Percentiles rank a stretch among this genome's conserved stretches.
Conservation (phyloP, 35 echinoderm and acorn worm genomes). For the Anneissia japonica region DNA sequence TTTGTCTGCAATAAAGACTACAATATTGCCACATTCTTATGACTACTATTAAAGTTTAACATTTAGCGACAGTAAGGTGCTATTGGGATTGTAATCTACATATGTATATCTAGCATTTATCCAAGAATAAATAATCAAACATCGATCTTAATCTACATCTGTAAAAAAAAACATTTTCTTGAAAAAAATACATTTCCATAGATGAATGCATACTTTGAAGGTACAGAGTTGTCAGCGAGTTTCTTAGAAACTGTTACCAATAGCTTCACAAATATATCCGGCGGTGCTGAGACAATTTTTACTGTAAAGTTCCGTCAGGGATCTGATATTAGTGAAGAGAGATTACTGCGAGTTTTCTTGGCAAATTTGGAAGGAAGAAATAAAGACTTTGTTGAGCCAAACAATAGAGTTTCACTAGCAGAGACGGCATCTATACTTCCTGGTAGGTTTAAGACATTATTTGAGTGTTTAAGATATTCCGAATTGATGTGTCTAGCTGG, state of each 20-base stretch:
- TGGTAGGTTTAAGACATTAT: not conserved
- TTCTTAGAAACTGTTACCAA: not conserved
- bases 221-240: not conserved
- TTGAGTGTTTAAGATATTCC: no score
- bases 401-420: not conserved
- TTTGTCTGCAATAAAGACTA: no score
- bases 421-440: not conserved
- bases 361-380: not conserved
- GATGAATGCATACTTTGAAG: not conserved
- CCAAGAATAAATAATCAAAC: no score
- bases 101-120: no score
- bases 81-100: no score
- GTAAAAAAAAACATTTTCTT: no score
- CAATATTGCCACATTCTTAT: no score
- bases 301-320: not conserved
- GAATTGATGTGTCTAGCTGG: no score
- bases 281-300: not conserved
- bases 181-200: no score
- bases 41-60: no score
- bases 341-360: not conserved
- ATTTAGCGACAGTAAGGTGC: no score
- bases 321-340: not conserved
- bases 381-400: not conserved
- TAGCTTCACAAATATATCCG: not conserved
- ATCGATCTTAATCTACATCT: no score